Evolutionary conservation across 2,113 vertebrate genomes (phyloP).

Genomic region (Perccottus glenii): DNA sequence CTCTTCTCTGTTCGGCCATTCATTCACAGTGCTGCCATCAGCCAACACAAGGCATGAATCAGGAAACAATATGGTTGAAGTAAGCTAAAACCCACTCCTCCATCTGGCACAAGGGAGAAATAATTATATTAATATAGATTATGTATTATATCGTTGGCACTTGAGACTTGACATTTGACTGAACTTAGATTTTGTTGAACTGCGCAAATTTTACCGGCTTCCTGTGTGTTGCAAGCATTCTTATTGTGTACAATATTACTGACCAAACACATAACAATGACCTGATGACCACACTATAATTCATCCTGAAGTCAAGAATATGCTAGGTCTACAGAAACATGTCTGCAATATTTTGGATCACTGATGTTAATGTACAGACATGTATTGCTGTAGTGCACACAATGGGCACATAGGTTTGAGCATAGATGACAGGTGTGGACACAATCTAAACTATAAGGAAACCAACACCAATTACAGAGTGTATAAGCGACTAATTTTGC

Average conservation of each 20-base stretch:
- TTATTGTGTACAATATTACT: slow-evolving; percentile 5
- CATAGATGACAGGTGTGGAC: too few species aligned
- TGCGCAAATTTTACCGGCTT: slow-evolving; percentile 23
- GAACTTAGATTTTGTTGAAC: slow-evolving; percentile 36
- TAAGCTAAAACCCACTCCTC: slow-evolving; percentile 48
- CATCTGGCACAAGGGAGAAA: slow-evolving; percentile 53
- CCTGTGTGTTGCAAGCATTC: slow-evolving; percentile 23
- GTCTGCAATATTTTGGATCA: not conserved
- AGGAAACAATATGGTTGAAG: slow-evolving; percentile 39
- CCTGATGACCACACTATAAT: slow-evolving; percentile 20
- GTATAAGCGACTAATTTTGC: too few species aligned
- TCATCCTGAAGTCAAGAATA: slow-evolving; percentile 9
- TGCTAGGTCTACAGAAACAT: slow-evolving; percentile 5
- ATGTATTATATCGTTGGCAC: slow-evolving; percentile 4
- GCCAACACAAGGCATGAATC: slow-evolving; percentile 61
- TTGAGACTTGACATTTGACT: slow-evolving; percentile 31
- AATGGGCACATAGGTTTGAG: not conserved
- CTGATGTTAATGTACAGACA: not conserved
- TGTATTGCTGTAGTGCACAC: not conserved
- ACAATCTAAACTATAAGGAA: too few species aligned
- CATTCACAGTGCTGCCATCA: slow-evolving; percentile 34
- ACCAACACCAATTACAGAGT: too few species aligned
- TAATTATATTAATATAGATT: slow-evolving; percentile 37
- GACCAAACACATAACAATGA: slow-evolving; percentile 20
- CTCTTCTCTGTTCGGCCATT: slow-evolving; percentile 54